These are phyloP conservation scores for Dorcus hopei DNA, from an alignment of 2,888 invertebrate species.

Conservation along the genomic window DNA sequence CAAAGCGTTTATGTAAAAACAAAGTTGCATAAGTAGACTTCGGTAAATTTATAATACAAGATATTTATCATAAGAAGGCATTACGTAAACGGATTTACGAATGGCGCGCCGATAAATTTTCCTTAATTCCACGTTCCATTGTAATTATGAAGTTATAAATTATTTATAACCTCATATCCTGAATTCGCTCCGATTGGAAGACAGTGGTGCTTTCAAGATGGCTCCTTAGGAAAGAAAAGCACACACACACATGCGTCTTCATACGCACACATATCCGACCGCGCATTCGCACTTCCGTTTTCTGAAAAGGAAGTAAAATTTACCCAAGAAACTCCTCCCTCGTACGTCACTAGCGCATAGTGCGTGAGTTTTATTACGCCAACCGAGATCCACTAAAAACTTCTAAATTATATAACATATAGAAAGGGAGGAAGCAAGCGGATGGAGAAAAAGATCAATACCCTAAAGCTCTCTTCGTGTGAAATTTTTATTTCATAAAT, in stretches of 20 bases:
- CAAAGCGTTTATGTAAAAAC: too few species aligned
- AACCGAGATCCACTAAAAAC: constrained; percentile 3
- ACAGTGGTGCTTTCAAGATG: constrained; percentile 23
- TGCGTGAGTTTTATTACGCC: constrained; percentile 14
- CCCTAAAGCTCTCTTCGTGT: not conserved
- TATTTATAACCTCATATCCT: not conserved
- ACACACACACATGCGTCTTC: constrained; percentile 23
- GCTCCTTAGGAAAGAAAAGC: constrained; percentile 23
- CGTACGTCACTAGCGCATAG: constrained; percentile 15
- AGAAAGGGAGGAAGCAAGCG: constrained; percentile 6
- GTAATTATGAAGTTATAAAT: not conserved
- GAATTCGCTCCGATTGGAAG: constrained; percentile 9
- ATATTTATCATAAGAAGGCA: too few species aligned
- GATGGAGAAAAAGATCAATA: not conserved
- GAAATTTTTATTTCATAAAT: too few species aligned
- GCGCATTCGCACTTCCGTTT: constrained; percentile 29
- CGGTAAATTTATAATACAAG: too few species aligned
- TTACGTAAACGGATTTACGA: too few species aligned
- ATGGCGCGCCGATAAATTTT: too few species aligned
- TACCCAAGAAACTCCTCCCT: constrained; percentile 27
- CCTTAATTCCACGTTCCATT: not conserved
- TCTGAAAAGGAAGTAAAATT: constrained; percentile 27
- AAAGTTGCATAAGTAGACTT: too few species aligned
- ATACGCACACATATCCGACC: constrained; percentile 27
- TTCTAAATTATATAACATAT: not conserved